These are phyloP conservation scores for Protobothrops flavoviridis DNA, from an alignment of 2,113 vertebrate genomes.

Conservation along the genomic window DNA sequence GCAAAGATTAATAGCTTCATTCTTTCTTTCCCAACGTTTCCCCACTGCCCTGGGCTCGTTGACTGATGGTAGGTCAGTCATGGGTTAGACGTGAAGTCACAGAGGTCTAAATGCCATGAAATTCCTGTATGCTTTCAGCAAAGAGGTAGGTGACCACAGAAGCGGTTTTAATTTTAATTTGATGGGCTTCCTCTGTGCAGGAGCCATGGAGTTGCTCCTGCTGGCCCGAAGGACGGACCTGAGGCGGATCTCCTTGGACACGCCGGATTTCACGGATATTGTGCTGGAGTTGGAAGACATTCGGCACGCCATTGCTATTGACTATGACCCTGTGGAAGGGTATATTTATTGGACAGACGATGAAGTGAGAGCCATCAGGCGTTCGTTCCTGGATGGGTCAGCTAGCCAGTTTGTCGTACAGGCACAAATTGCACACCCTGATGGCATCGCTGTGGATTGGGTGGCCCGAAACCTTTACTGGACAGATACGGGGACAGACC, in stretches of 20 bases:
- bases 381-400: slow-evolving; percentile 83
- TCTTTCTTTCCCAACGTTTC: neutral
- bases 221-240: slow-evolving; percentile 90
- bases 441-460: slow-evolving; percentile 96
- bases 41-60: neutral
- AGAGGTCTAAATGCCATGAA: neutral
- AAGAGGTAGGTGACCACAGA: neutral
- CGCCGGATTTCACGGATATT: slow-evolving; percentile 92
- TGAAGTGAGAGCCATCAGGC: slow-evolving; percentile 90
- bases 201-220: slow-evolving; percentile 87
- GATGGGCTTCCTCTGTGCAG: slow-evolving; percentile 57
- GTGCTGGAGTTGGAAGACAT: slow-evolving; percentile 91
- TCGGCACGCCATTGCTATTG: slow-evolving; percentile 94
- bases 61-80: neutral
- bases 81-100: neutral
- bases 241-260: slow-evolving; percentile 93
- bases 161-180: neutral
- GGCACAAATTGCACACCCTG: slow-evolving; percentile 90
- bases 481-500: slow-evolving; percentile 96
- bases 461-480: slow-evolving; percentile 95
- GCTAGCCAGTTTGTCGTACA: slow-evolving; percentile 89
- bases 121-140: neutral
- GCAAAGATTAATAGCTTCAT: neutral
- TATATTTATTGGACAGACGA: slow-evolving; percentile 96
- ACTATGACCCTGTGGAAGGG: slow-evolving; percentile 93